Conservation (phyloP, 2,888 invertebrate genomes). For the Alitta virens region DNA sequence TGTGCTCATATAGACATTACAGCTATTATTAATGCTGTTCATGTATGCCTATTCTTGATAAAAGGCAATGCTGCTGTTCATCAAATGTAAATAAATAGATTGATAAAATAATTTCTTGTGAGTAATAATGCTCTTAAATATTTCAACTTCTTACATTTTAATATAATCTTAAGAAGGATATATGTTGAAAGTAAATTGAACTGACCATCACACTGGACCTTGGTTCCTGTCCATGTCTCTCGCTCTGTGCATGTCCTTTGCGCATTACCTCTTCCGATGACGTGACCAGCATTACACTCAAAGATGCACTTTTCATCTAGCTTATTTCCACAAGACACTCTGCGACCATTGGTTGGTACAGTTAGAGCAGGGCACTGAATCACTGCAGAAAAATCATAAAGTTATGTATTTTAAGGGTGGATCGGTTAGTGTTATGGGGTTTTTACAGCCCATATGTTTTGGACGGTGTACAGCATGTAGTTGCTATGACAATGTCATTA, state of each 20-base stretch:
- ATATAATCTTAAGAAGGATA: background rate
- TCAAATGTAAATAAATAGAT: no score
- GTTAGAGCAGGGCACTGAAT: background rate
- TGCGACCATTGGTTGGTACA: background rate
- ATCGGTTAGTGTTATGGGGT: no score
- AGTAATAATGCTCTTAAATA: background rate
- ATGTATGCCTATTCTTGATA: no score
- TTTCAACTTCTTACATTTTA: background rate
- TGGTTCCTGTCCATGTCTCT: background rate
- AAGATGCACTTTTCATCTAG: background rate
- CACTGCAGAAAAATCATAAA: background rate
- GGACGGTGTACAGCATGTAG: no score
- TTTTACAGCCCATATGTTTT: no score
- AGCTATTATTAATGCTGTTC: no score
- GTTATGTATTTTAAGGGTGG: no score
- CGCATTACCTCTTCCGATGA: background rate
- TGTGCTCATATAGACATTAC: no score
- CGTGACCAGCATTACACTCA: background rate
- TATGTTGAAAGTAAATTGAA: background rate
- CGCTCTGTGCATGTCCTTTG: background rate
- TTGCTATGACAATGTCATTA: no score
- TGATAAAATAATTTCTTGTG: no score
- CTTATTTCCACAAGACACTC: background rate
- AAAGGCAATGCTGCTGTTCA: no score
- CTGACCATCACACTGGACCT: background rate